Conservation (phyloP, 2,888 invertebrate species). For the Ryuthela nishihirai region DNA sequence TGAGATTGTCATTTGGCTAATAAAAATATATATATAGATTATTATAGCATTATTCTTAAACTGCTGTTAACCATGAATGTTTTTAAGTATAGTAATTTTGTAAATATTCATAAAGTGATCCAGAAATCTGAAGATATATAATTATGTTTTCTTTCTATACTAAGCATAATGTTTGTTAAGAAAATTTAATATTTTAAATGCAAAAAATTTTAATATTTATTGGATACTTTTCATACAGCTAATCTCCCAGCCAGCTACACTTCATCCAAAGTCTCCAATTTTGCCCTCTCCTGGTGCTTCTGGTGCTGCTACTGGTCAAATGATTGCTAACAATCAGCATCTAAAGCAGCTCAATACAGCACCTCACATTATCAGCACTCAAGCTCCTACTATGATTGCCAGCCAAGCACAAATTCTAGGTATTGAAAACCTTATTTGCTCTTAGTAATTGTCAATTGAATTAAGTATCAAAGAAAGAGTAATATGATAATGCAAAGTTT, state of each 20-base stretch:
- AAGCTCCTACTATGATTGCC: constrained; percentile 60
- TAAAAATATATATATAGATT: too few relatives aligned
- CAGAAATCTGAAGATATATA: too few relatives aligned
- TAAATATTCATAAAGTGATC: too few relatives aligned
- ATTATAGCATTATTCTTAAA: too few relatives aligned
- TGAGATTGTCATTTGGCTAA: too few relatives aligned
- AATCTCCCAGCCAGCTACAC: constrained; percentile 40
- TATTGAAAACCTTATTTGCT: constrained; percentile 4
- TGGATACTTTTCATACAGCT: constrained; percentile 30
- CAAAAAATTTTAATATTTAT: too few relatives aligned
- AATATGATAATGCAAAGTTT: too few relatives aligned
- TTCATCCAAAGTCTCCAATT: constrained; percentile 43
- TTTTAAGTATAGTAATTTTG: too few relatives aligned
- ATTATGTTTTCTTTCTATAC: too few relatives aligned
- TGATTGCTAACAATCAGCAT: constrained; percentile 41
- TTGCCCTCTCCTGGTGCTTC: constrained; percentile 36
- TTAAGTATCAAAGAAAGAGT: constrained; percentile 1
- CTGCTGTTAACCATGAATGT: too few relatives aligned
- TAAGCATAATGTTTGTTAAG: too few relatives aligned
- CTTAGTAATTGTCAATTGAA: constrained; percentile 1
- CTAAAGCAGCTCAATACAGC: constrained; percentile 44
- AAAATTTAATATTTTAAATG: too few relatives aligned
- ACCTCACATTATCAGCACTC: constrained; percentile 56
- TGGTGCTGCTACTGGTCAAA: constrained; percentile 31
- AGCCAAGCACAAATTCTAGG: constrained; percentile 64